Evolutionary conservation across 2,113 vertebrate genomes (phyloP), one percentile per base, ranked within the genome.

Genomic region (Gadus chalcogrammus): DNA sequence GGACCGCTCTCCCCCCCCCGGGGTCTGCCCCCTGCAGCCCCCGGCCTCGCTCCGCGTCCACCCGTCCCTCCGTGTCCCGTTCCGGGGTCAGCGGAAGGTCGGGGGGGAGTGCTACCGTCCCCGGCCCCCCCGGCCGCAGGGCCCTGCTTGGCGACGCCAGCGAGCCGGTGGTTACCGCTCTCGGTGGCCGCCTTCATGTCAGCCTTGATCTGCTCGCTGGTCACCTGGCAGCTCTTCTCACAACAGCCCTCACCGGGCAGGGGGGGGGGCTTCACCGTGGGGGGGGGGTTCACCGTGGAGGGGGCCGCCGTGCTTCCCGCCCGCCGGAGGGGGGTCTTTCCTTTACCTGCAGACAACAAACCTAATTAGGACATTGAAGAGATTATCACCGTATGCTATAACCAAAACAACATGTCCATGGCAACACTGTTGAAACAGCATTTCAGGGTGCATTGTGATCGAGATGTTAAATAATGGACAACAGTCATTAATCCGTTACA

Each of bases 161-260:
- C 9, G 1, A 70, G 0, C 22, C 75, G 77, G 68, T 82, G 85
- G 22, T 35, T n/a, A 42, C n/a, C 76, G 72, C 15, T 90, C 77
- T 99, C 97, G 31, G 88, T 93, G 68, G 97, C 95, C 31, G 96
- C 96, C 85, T 98, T 99, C 94, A 98, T 98, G 86, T 99, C 97
- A 4, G 97, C 97, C 84, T 99, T 99, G 80, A 99, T 99, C 88
- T 98, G 97, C 79, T 99, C 97, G 17, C 97, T 99, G 84, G 94
- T 98, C 84, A 98, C 97, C 88, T 99, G 97, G 85, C 97, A 99
- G 83, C 97, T 95, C 86, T 98, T 98, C 82, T 99, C 97, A 89
- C 94, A 98, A 90, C 95, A 94, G 88, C 92, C 92, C 69, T 94
- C 93, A 61, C 92, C 24, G 35, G 61, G 56, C 11, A 24, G 24